Base-by-base conservation (phyloP, 92 coral and sea anemone genomes). In the Palythoa heliodiscus region DNA sequence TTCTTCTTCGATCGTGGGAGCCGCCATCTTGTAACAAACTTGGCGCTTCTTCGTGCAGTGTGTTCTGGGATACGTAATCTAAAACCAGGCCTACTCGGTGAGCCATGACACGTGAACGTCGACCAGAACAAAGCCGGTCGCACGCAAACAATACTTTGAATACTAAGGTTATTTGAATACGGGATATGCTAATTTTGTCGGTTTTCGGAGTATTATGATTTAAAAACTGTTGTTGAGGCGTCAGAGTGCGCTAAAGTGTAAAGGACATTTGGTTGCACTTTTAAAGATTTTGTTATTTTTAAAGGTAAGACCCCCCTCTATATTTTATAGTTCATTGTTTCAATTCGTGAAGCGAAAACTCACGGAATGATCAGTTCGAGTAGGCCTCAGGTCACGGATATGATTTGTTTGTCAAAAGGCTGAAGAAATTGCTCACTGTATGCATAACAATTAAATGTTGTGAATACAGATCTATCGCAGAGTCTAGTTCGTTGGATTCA, bases 21-120 rank as follows among this genome's bases (percentile, higher is more conserved):
- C 93, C 92, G 98, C 98, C 98, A 94, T 94, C 86, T 94, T 93
- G 95, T 25, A 80, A 66, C 84, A 77, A 94, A 89, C 85, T 77
- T 92, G 87, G 93, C 97, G 97, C 94, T 87, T 87, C 83, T 47
- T 67, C 72, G 52, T 73, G 90, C 88, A 84, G 40, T 63, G 95
- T 86, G 75, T 63, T 78, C 37, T 92, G 93, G 95, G 89, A 84
- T 5, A 5, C 22, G 15, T 6, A 37, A 35, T 11, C n/a, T 40
- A 61, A 54, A 55, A 60, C 83, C 83, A 78, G 83, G 52, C 54
- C 19, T 29, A 19, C 69, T 63, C 23, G 23, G 69, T 10, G 17
- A 69, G 17, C 16, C 40, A 8, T 29, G 39, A 24, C 40, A 68
- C 39, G 72, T 68, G 40, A 64, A 64, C 70, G 15, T 64, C 1